phyloP scores from a whole-genome alignment of 2,113 vertebrate species.

The Willisornis vidua region DNA sequence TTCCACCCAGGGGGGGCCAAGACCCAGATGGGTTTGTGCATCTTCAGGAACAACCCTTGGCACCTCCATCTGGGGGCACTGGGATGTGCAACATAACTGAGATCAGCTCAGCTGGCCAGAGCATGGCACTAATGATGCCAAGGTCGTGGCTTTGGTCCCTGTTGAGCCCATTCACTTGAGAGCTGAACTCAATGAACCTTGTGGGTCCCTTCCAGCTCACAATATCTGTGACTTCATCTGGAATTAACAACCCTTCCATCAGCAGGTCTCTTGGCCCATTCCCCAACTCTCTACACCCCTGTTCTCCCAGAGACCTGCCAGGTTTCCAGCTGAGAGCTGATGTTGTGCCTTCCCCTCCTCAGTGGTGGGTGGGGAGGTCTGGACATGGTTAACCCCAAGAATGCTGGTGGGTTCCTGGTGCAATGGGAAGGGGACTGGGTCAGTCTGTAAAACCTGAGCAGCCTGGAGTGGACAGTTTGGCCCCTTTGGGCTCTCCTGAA shows the following conservation, averaged over 20 bases:
- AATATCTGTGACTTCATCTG: background rate
- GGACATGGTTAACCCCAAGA: conserved; percentile 24
- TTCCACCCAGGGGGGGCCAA: no score
- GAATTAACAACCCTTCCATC: background rate
- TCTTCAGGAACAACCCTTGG: background rate
- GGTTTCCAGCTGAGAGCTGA: background rate
- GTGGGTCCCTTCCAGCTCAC: background rate
- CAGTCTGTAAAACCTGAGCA: conserved; percentile 2
- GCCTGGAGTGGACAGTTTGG: background rate
- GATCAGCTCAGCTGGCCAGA: background rate
- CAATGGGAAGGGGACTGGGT: background rate
- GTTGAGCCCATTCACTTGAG: background rate
- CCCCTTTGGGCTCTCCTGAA: background rate
- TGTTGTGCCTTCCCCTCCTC: background rate
- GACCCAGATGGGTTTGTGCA: rapidly evolving
- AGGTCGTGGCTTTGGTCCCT: background rate
- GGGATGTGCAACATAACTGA: background rate
- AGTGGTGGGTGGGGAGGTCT: background rate
- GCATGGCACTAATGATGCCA: background rate
- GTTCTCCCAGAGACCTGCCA: background rate
- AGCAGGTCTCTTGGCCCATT: background rate
- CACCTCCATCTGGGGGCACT: rapidly evolving
- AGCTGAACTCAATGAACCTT: background rate
- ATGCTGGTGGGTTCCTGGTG: background rate
- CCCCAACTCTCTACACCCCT: rapidly evolving